Evolutionary conservation across 1,140 invertebrate genomes (phyloP).

Genomic region (Neodiprion fabricii): DNA sequence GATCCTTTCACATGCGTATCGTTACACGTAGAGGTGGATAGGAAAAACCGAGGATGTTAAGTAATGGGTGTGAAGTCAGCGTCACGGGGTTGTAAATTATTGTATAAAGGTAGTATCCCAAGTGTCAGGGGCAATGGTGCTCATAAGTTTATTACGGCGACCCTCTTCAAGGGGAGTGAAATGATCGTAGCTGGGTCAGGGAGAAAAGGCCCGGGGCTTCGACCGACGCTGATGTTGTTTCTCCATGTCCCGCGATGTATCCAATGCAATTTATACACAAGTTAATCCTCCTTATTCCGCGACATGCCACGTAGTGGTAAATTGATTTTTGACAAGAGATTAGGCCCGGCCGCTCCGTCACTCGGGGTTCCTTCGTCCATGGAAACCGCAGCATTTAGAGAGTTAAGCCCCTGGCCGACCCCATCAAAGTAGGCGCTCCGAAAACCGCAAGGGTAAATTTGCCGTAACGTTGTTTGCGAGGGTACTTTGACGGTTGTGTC

Average conservation of each 20-base stretch:
- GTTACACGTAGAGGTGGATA: too few species aligned
- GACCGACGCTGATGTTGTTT: neutral
- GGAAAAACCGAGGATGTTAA: neutral
- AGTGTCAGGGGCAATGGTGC: neutral
- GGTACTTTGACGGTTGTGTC: neutral
- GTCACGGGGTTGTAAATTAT: neutral
- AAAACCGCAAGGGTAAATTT: neutral
- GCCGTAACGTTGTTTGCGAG: neutral
- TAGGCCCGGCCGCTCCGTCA: neutral
- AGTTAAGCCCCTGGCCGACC: neutral
- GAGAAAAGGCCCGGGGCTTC: neutral
- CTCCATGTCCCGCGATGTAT: neutral
- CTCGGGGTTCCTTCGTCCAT: neutral
- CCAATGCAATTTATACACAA: neutral
- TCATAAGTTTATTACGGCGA: neutral
- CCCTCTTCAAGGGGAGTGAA: neutral
- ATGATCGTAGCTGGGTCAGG: neutral
- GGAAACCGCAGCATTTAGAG: neutral
- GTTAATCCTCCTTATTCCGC: neutral
- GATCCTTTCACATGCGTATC: too few species aligned
- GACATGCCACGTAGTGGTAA: neutral
- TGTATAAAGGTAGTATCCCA: neutral
- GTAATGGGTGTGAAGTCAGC: neutral
- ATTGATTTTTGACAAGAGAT: slow-evolving; percentile 1
- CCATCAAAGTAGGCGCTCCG: slow-evolving; percentile 1